Conservation (phyloP, 2,797 vertebrate species). For the Gallinago solitaria region DNA sequence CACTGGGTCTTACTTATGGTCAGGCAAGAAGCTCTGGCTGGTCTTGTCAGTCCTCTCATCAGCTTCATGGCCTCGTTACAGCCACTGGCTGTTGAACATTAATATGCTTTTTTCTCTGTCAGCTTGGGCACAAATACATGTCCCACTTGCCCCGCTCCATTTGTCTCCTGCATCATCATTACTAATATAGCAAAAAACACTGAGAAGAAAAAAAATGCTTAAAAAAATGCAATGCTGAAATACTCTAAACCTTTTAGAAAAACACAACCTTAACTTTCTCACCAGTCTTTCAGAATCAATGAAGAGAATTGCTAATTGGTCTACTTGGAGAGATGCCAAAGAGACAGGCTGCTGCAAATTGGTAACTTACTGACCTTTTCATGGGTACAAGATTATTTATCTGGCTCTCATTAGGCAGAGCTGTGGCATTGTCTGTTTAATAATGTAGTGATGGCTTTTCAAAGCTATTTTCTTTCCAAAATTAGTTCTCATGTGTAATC, state of each 20-base stretch:
- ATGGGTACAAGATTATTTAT: constrained; percentile 52
- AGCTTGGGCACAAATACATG: neutral
- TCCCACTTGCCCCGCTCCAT: neutral
- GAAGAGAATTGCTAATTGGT: constrained; percentile 53
- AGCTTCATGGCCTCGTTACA: neutral
- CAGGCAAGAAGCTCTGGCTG: neutral
- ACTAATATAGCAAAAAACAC: neutral
- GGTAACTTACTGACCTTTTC: constrained; percentile 65
- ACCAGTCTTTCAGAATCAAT: neutral
- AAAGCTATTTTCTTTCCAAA: constrained; percentile 34
- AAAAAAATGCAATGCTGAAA: neutral
- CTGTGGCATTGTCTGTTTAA: constrained; percentile 20
- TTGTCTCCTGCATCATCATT: neutral
- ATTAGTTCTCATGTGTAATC: neutral
- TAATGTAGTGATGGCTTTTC: constrained; percentile 44
- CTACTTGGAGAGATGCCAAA: neutral
- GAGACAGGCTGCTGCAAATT: constrained; percentile 32
- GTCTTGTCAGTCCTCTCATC: neutral
- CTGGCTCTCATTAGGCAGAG: constrained; percentile 42
- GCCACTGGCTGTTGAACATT: neutral
- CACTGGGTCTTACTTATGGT: neutral
- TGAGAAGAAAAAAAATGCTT: neutral
- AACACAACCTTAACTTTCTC: neutral
- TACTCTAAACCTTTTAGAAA: neutral
- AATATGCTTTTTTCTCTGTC: neutral